Evolutionary conservation across 1,140 invertebrate genomes (phyloP).

Genomic region (Solenopsis invicta): DNA sequence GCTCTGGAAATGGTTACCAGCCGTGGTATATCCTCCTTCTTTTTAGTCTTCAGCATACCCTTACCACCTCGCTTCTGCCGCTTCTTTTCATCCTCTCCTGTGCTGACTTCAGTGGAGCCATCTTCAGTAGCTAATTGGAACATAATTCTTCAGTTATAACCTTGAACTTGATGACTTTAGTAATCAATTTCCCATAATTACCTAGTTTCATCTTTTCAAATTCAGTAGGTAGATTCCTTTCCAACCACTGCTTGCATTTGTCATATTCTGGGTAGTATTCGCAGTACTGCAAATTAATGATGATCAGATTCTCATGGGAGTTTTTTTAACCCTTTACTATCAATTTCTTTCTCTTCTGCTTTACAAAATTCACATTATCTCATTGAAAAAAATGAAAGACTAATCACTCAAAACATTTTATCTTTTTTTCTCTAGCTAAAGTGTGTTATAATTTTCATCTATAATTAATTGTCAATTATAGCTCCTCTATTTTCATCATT

Average conservation of each 20-base stretch:
- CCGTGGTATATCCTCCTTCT: conserved; percentile 92
- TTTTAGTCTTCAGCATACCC: conserved; percentile 92
- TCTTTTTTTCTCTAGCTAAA: neutral
- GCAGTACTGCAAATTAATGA: conserved; percentile 92
- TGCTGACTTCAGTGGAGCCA: conserved; percentile 89
- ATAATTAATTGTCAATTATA: neutral
- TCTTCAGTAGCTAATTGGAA: conserved; percentile 80
- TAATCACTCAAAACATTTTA: neutral
- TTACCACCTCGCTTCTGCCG: conserved; percentile 94
- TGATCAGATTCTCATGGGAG: neutral
- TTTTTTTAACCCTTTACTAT: neutral
- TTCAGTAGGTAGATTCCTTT: conserved; percentile 96
- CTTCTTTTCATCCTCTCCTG: conserved; percentile 96
- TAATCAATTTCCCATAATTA: conserved; percentile 79
- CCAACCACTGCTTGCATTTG: conserved; percentile 98
- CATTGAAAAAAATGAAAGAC: neutral
- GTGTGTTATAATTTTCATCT: neutral
- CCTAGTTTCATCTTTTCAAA: conserved; percentile 95
- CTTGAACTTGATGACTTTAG: neutral
- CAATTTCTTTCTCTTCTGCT: neutral
- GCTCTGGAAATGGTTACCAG: conserved; percentile 95
- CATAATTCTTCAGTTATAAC: neutral
- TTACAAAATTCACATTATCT: neutral
- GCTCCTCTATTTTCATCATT: neutral
- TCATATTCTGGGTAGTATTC: conserved; percentile 99